Evolutionary conservation across 2,113 vertebrate species (phyloP), one percentile per base, ranked within the genome.

Genomic region (Hipposideros armiger): DNA sequence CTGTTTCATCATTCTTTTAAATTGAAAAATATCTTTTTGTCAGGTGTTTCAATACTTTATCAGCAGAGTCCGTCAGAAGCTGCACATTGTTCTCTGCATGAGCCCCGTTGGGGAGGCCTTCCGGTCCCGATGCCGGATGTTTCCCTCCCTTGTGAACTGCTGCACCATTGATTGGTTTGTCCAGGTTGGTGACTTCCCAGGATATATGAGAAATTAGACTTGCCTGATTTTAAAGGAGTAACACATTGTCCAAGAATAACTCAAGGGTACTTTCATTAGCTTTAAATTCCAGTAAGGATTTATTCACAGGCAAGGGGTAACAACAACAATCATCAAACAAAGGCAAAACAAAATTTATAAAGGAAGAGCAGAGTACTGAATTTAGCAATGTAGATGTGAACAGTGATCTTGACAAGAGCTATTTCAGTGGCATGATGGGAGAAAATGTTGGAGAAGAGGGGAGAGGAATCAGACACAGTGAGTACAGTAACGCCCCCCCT

Each of bases 121-220:
- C 96, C 98, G 99, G 94, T 98, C 99, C 50, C 98, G 98, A n/a
- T 99, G 99, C 90, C 98, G 99, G 22, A 99, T 99, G 99, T 99
- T 99, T 95, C 99, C 99, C 32, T 99, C 99, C 1, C 98, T 99
- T 47, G 99, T 99, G 94, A 99, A 99, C 96, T 99, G 98, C 98
- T 99, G 99, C 72, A 99, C 99, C 86, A 99, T 99, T 66, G 99
- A 99, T 97, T 99, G 99, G 99, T 99, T 99, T 98, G 98, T 99
- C 62, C 98, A 99, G 99, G 99, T 99, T 73, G 73, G 98, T 96
- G 40, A 70, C 47, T n/a, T 45, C 62, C 45, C 20, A 47, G 32
- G 36, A 40, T 16, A 56, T 14, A 36, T 36, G 45, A 91, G 56
- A 86, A 74, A 47, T 4, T 47, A 9, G 16, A 66, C 20, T 83